A percentile compares a stretch with the other conserved stretches of the same genome.
Evolutionary conservation across 2,888 invertebrate genomes (phyloP).

Genomic region (Seira musarum): DNA sequence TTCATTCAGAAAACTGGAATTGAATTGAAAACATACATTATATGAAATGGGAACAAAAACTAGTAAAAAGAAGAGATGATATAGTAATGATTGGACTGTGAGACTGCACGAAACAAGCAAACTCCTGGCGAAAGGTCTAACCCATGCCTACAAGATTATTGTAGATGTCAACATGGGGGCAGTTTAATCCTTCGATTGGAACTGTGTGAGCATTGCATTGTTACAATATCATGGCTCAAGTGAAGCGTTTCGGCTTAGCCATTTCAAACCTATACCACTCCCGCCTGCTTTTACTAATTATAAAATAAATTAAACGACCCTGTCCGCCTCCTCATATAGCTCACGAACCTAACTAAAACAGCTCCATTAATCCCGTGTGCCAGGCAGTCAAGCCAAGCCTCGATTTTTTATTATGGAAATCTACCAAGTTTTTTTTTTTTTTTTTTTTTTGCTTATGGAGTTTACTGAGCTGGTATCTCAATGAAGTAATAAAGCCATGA

Average conservation of each 20-base stretch:
- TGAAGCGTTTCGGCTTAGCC: background rate
- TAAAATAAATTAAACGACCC: slow-evolving; percentile 45
- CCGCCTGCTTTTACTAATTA: slow-evolving; percentile 33
- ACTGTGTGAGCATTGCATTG: too few species aligned
- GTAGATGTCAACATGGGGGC: background rate
- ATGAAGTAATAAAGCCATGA: background rate
- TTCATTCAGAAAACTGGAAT: too few species aligned
- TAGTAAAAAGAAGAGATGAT: too few species aligned
- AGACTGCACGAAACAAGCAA: too few species aligned
- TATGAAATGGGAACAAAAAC: too few species aligned
- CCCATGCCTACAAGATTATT: too few species aligned
- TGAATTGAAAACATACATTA: too few species aligned
- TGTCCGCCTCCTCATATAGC: slow-evolving; percentile 38
- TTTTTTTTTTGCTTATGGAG: background rate
- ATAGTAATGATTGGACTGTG: too few species aligned
- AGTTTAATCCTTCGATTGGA: background rate
- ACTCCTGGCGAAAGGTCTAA: too few species aligned
- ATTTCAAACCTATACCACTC: background rate
- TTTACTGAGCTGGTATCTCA: slow-evolving; percentile 17
- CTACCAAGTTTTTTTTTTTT: slow-evolving; percentile 17
- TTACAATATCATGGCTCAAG: background rate
- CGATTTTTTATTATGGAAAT: background rate
- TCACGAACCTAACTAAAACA: slow-evolving; percentile 15
- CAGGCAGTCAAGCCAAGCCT: slow-evolving; percentile 15
- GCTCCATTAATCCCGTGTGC: slow-evolving; percentile 37